Conservation (phyloP, 2,113 vertebrate genomes). For the Psephotus haematonotus region DNA sequence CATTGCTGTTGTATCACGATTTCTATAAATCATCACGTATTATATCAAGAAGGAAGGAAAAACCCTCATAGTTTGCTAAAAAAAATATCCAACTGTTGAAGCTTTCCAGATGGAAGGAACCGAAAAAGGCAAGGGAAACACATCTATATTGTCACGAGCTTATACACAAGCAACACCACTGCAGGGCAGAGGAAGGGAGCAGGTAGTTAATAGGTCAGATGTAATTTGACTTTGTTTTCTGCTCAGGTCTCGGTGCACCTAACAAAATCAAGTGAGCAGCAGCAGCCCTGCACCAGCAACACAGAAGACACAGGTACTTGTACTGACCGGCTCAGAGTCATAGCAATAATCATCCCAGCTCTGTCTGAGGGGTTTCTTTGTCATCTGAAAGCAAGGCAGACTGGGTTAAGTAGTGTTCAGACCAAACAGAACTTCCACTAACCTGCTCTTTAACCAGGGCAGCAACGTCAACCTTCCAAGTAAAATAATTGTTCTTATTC, state of each 20-base stretch:
- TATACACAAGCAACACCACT: not conserved
- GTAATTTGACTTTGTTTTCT: constrained; percentile 4
- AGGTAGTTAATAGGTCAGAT: not conserved
- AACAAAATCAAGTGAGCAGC: not conserved
- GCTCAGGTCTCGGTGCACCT: not conserved
- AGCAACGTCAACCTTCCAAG: not conserved
- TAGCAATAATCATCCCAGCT: constrained; percentile 94
- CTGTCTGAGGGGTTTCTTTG: constrained; percentile 88
- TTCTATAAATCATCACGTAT: not conserved
- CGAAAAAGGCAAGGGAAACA: not conserved
- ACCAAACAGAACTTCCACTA: constrained; percentile 15
- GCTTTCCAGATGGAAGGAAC: constrained; percentile 41
- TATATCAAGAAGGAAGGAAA: not conserved
- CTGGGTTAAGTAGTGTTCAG: constrained; percentile 75
- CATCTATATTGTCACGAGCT: not conserved
- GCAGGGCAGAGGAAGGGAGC: not conserved
- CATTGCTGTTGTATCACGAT: not conserved
- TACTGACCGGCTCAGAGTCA: constrained; percentile 98
- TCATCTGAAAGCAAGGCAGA: constrained; percentile 95
- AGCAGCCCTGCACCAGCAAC: constrained; percentile 60
- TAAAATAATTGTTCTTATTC: not conserved
- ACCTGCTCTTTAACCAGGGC: not conserved
- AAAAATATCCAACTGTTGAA: not conserved
- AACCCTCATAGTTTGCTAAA: not conserved
- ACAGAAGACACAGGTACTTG: constrained; percentile 43